These are phyloP conservation scores for Seira musarum DNA, from an alignment of 2,888 invertebrate genomes.

Conservation along the genomic window DNA sequence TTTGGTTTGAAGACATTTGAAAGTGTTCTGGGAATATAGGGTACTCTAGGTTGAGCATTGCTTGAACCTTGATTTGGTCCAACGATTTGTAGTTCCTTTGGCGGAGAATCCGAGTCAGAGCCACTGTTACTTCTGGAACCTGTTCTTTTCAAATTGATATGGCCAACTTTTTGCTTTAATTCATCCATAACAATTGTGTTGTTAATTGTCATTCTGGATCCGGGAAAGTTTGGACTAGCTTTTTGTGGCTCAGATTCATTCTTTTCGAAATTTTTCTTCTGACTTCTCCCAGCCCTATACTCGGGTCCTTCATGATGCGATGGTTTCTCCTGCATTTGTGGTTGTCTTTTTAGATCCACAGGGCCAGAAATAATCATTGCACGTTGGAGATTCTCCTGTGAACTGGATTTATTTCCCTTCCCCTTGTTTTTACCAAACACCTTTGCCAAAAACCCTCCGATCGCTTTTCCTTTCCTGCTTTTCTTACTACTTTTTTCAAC, in stretches of 20 bases:
- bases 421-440: conserved; percentile 66
- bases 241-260: conserved; percentile 2
- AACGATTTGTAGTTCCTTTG: neutral
- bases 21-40: conserved; percentile 38
- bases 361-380: conserved; percentile 65
- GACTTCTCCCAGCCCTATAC: conserved; percentile 1
- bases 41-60: conserved; percentile 36
- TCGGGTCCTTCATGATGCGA: conserved; percentile 7
- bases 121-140: conserved; percentile 30
- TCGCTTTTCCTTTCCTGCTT: conserved; percentile 56
- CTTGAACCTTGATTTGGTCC: conserved; percentile 14
- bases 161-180: conserved; percentile 63
- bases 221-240: conserved; percentile 28
- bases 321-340: conserved; percentile 24
- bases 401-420: conserved; percentile 44
- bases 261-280: neutral
- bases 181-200: conserved; percentile 63
- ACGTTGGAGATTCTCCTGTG: conserved; percentile 24
- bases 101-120: conserved; percentile 18
- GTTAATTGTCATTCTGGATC: conserved; percentile 53
- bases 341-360: conserved; percentile 59
- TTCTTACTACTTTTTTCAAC: conserved; percentile 33
- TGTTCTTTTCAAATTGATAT: conserved; percentile 45
- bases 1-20: too few relatives aligned
- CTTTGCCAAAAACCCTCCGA: conserved; percentile 66